Evolutionary conservation across 2,797 vertebrate species (phyloP), one percentile per base, ranked within the genome.

Genomic region (Myotis planiceps): DNA sequence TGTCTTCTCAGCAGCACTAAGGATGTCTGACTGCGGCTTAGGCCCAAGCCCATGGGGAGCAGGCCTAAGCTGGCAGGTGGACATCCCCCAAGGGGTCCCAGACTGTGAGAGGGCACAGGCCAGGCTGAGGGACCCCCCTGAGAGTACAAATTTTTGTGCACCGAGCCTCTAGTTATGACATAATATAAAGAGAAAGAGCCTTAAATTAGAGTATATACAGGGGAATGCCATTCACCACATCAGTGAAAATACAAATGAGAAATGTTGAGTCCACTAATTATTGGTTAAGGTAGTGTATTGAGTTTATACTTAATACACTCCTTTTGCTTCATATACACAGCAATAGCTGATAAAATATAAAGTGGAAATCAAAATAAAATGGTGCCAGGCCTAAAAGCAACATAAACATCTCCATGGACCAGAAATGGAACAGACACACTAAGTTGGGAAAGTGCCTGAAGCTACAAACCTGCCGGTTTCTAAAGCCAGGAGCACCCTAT

Each of bases 181-280:
- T 69, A n/a, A 58, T 60, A 53, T 16, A 80, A 75, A 76, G n/a
- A 76, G 32, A 85, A 74, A 51, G 32, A 58, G 21, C 29, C 14
- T 88, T 72, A n/a, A 74, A 42, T 92, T 39, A 60, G 19, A 65
- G 18, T 27, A n/a, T 78, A 9, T 74, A 32, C 53, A 27, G 25
- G n/a, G 32, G 23, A 51, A 79, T 60, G 18, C 18, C 66, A 66
- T 78, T 91, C n/a, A 29, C 13, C 68, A 49, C 76, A 29, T 74
- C 60, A 72, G 1, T 88, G 86, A 84, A 88, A 85, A 71, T 92
- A 5, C 29, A 78, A 60, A 90, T 79, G 23, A 76, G 80, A 88
- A 90, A 60, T 58, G 13, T 6, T 80, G 13, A 94, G 6, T 75
- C 58, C 25, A 29, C 10, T 71, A 34, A 0, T 84, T 92, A 92